These are phyloP conservation scores for Drosophila paulistorum DNA, from an alignment of 1,140 invertebrate genomes.

Conservation along the genomic window DNA sequence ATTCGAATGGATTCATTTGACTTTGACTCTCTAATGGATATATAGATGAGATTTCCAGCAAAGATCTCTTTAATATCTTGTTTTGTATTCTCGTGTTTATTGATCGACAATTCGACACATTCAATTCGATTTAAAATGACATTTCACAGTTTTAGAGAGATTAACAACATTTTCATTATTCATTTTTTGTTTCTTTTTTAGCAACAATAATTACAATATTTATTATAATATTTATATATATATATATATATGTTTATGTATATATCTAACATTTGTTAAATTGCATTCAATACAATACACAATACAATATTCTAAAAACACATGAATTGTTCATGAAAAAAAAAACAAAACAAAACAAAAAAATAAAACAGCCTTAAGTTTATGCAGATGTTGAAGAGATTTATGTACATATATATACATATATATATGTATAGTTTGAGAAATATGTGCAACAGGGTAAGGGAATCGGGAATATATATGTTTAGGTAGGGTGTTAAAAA, in stretches of 20 bases:
- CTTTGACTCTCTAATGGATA: too few species aligned
- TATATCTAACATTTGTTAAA: conserved; percentile 60
- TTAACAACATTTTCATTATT: conserved; percentile 54
- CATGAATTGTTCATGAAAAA: conserved; percentile 68
- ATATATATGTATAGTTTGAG: conserved; percentile 31
- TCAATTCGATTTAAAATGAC: conserved; percentile 68
- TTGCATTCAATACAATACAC: conserved; percentile 57
- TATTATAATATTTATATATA: conserved; percentile 19
- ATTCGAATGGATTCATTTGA: too few species aligned
- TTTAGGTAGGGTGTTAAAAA: not conserved
- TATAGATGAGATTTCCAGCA: too few species aligned
- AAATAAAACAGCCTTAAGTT: conserved; percentile 71
- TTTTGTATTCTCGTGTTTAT: conserved; percentile 36
- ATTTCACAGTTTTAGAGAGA: conserved; percentile 62
- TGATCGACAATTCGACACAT: conserved; percentile 47
- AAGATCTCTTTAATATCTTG: too few species aligned
- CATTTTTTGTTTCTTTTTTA: conserved; percentile 38
- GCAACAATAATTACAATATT: conserved; percentile 69
- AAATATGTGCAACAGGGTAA: not conserved
- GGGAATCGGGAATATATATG: conserved; percentile 1
- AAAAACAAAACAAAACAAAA: too few species aligned
- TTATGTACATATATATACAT: conserved; percentile 38
- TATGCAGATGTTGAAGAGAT: conserved; percentile 49
- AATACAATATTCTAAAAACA: conserved; percentile 67
- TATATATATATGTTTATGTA: not conserved